Evolutionary conservation across 23 tunicate genomes (phyloP).

Genomic region (Trididemnum nubilum): DNA sequence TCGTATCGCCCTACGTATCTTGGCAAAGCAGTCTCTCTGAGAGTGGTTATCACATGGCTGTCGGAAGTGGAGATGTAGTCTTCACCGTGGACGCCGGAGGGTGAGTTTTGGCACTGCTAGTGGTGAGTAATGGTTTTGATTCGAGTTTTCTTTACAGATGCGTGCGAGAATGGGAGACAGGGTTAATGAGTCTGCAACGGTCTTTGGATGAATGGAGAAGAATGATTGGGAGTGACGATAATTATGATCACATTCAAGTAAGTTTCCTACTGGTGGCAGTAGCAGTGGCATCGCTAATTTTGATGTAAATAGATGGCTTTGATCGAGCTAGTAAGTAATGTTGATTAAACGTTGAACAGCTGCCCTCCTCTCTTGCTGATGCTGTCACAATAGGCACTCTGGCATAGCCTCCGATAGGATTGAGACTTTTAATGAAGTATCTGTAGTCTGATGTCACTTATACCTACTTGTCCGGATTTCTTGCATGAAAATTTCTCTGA

Average conservation of each 20-base stretch:
- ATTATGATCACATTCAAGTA: slow-evolving; percentile 67
- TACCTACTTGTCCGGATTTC: too few species aligned
- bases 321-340: background rate
- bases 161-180: slow-evolving; percentile 93
- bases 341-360: background rate
- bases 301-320: too few species aligned
- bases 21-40: slow-evolving; percentile 81
- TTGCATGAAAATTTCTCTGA: too few species aligned
- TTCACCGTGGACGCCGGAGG: slow-evolving; percentile 83
- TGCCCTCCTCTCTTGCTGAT: background rate
- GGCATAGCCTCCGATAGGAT: too few species aligned
- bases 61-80: slow-evolving; percentile 45
- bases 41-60: slow-evolving; percentile 52
- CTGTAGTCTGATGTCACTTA: too few species aligned
- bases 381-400: background rate
- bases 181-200: slow-evolving; percentile 48
- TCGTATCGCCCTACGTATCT: slow-evolving; percentile 73
- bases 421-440: too few species aligned
- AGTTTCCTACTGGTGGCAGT: background rate
- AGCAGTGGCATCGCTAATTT: background rate
- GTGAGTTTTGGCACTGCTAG: slow-evolving; percentile 46
- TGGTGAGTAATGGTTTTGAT: background rate
- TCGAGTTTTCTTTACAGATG: slow-evolving; percentile 22
- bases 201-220: slow-evolving; percentile 84
- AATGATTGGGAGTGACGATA: slow-evolving; percentile 80